Conservation (phyloP, 2,888 invertebrate species). For the Acleris sparsana region DNA sequence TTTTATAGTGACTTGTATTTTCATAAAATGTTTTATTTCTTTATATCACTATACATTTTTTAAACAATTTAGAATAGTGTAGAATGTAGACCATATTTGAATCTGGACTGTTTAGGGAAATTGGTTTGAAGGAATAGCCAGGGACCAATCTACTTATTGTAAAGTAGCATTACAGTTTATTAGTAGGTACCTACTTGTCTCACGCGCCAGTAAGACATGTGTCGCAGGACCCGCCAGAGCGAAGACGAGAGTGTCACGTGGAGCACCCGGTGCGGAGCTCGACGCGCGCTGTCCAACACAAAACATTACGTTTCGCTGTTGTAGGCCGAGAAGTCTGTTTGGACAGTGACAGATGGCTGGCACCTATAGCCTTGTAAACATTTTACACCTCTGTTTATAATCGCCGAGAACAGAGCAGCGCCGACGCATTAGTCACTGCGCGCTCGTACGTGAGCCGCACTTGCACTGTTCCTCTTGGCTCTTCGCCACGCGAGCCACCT, state of each 20-base stretch:
- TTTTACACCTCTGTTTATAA: slow-evolving; percentile 63
- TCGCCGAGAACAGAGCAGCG: slow-evolving; percentile 39
- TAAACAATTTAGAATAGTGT: too few relatives aligned
- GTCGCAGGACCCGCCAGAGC: slow-evolving; percentile 29
- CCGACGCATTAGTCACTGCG: slow-evolving; percentile 43
- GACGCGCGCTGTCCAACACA: slow-evolving; percentile 33
- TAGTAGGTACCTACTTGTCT: too few relatives aligned
- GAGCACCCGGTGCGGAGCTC: slow-evolving; percentile 32
- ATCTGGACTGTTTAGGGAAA: too few relatives aligned
- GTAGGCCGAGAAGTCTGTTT: slow-evolving; percentile 50
- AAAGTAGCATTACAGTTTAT: too few relatives aligned
- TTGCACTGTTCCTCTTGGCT: slow-evolving; percentile 21
- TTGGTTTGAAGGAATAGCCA: too few relatives aligned
- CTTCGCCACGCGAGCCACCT: neutral
- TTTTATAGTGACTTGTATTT: slow-evolving; percentile 27
- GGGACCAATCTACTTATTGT: too few relatives aligned
- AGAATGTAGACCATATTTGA: too few relatives aligned
- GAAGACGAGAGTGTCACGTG: slow-evolving; percentile 19
- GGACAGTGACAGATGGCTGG: slow-evolving; percentile 66
- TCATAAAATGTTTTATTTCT: slow-evolving; percentile 3
- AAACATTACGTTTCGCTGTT: slow-evolving; percentile 45
- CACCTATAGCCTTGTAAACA: slow-evolving; percentile 64
- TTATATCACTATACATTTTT: too few relatives aligned
- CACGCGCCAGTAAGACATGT: neutral
- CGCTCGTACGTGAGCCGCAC: slow-evolving; percentile 37